These are phyloP conservation scores for Netelia melanura DNA, from an alignment of 2,888 invertebrate genomes.

Conservation along the genomic window DNA sequence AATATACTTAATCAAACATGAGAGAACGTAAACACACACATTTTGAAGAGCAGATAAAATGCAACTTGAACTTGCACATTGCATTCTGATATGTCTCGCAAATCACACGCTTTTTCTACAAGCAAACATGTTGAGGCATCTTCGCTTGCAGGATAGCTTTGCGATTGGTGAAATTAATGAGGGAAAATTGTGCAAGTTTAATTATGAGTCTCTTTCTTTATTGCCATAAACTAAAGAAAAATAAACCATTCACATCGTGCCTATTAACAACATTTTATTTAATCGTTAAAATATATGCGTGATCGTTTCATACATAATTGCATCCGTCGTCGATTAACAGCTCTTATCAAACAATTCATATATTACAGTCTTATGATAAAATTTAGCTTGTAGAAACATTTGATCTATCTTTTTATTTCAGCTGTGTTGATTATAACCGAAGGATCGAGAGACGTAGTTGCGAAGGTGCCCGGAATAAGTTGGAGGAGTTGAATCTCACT, in stretches of 20 bases:
- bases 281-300: conserved; percentile 13
- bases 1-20: no score
- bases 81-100: no score
- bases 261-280: conserved; percentile 27
- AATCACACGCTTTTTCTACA: no score
- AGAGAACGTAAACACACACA: no score
- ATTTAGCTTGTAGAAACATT: background rate
- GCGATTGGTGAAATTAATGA: no score
- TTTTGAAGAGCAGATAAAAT: no score
- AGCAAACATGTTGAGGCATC: no score
- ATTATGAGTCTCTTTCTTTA: background rate
- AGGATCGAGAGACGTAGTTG: conserved; percentile 61
- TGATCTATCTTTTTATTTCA: background rate
- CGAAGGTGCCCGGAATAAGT: conserved; percentile 86
- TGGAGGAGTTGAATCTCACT: conserved; percentile 93
- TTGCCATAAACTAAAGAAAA: background rate
- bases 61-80: no score
- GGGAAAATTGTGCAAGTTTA: no score
- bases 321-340: conserved; percentile 60
- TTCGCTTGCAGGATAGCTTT: no score
- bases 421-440: conserved; percentile 34
- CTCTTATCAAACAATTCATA: background rate
- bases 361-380: conserved; percentile 2
- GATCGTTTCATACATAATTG: conserved; percentile 37
- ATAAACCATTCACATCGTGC: conserved; percentile 26